Conservation (phyloP, 2,113 vertebrate species). For the Eurystomus gularis region DNA sequence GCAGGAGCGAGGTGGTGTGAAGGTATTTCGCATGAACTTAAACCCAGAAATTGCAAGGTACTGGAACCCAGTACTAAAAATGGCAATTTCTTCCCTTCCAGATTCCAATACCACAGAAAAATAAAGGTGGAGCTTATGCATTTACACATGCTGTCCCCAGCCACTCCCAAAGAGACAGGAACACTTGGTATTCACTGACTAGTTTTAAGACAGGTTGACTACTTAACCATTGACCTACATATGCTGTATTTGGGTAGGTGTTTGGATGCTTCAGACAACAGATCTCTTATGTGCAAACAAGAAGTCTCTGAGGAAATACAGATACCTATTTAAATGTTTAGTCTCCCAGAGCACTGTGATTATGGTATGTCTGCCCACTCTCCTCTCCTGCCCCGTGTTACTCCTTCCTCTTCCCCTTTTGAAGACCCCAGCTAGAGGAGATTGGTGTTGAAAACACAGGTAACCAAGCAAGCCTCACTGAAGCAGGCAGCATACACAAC, state of each 20-base stretch:
- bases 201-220: conserved; percentile 2
- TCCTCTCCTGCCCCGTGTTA: not conserved
- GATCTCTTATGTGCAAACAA: not conserved
- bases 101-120: not conserved
- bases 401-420: not conserved
- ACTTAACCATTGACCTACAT: not conserved
- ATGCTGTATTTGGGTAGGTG: not conserved
- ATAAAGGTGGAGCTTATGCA: conserved; percentile 18
- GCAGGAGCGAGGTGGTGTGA: not conserved
- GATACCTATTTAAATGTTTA: not conserved
- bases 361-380: not conserved
- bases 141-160: not conserved
- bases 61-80: not conserved
- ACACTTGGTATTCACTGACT: not conserved
- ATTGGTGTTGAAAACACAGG: not conserved
- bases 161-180: not conserved
- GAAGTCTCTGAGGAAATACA: not conserved
- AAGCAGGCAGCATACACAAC: not conserved
- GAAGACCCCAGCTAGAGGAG: not conserved
- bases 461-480: not conserved
- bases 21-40: not conserved
- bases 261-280: not conserved
- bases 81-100: not conserved
- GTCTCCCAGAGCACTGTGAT: not conserved
- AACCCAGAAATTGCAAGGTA: conserved; percentile 22